Conservation (phyloP, 2,797 vertebrate genomes). For the Falco rusticolus region DNA sequence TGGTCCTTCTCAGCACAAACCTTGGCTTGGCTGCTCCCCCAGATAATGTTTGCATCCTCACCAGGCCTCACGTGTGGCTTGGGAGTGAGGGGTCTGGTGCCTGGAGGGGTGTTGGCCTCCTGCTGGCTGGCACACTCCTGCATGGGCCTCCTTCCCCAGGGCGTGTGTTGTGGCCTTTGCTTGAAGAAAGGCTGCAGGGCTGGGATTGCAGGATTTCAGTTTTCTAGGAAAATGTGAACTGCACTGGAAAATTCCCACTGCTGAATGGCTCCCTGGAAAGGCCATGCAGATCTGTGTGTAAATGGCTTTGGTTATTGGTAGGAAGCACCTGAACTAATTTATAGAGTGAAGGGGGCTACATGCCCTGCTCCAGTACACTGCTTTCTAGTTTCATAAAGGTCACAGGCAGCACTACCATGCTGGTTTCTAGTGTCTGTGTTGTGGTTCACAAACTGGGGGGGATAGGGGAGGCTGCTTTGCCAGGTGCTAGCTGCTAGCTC, state of each 20-base stretch:
- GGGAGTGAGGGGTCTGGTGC: fast-evolving
- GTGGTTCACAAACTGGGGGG: background rate
- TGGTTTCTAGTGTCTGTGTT: background rate
- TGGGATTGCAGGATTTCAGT: background rate
- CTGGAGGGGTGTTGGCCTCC: too few species aligned
- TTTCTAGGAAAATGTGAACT: background rate
- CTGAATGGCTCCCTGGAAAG: background rate
- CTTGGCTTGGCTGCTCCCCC: background rate
- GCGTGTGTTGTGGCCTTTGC: fast-evolving
- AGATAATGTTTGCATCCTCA: background rate
- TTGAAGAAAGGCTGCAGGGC: background rate
- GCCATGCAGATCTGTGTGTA: fast-evolving
- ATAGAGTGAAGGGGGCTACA: background rate
- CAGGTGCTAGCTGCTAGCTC: background rate
- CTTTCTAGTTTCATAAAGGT: background rate
- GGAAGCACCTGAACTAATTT: background rate
- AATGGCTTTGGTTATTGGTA: background rate
- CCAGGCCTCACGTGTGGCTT: fast-evolving
- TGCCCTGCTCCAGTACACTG: fast-evolving
- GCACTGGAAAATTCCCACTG: background rate
- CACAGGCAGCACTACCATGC: background rate
- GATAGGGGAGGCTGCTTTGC: background rate
- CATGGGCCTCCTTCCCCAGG: background rate
- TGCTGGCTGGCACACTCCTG: background rate
- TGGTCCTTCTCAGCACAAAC: background rate